Base-by-base conservation (phyloP, 2,888 invertebrate species). In the Ypsolopha sequella region DNA sequence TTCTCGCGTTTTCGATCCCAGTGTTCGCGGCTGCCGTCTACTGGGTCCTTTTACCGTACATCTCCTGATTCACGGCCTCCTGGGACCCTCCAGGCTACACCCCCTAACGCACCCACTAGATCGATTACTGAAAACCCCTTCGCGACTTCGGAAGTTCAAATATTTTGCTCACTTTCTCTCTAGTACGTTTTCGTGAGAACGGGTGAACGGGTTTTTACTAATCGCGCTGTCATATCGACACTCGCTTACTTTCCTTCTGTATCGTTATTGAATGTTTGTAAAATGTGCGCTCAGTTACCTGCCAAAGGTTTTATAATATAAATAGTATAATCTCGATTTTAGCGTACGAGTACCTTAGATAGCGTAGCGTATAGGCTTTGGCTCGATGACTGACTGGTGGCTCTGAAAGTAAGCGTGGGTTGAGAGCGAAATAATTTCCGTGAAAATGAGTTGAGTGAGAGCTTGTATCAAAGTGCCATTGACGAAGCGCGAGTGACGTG, bases 1-100 rank as follows among this genome's bases (percentile, higher is more conserved):
- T 84, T 61, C 80, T 90, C 57, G 88, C 89, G 56, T 86, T 89
- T 56, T 75, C 89, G n/a, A 81, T 88, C 56, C 90, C 91, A 41
- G 68, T 91, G 58, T 76, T 88, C 47, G 75, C 89, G 55, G 89
- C 87, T 59, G 75, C 89, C 60, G 72, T 91, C 39, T 91, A 89
- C 88, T 82, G 89, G 77, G 73, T 90, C 61, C 73, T 91, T 61
- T 86, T 88, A 62, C 88, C 88, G 11, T 80, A 87, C 73, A 68
- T 88, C 63, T 90, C 90, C 77, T 90, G 90, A 90, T 89, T 80
- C 67, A 89, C 89, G 70, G 89, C 88, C 75, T 80, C 86, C 55
- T 87, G 85, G 85, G 87, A 87, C 69, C 87, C 87, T 57, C 87
- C 86, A 65, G 82, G 84, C 62, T 84, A 72, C 72, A 63, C 53